Conservation (phyloP, 2,797 vertebrate species). For the Amphiprion clarkii region DNA sequence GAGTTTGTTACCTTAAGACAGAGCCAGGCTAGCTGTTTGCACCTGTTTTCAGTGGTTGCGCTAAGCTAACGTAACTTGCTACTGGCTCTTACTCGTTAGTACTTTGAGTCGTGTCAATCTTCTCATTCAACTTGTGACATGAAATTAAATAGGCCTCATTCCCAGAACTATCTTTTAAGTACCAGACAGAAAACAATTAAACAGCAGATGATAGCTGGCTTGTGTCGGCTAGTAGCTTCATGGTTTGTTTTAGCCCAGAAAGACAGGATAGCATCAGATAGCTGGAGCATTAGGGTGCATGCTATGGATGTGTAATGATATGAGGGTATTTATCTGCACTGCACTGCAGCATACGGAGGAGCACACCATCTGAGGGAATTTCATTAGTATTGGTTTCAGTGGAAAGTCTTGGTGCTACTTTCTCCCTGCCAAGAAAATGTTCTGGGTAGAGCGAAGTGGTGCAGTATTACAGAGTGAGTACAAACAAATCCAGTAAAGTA, state of each 20-base stretch:
- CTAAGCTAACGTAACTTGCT: slow-evolving; percentile 6
- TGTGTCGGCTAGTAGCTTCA: not conserved
- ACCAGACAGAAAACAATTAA: not conserved
- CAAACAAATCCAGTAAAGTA: slow-evolving; percentile 39
- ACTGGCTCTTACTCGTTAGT: not conserved
- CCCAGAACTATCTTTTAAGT: slow-evolving; percentile 1
- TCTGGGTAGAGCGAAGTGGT: slow-evolving; percentile 26
- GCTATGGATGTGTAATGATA: slow-evolving; percentile 1
- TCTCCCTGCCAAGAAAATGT: slow-evolving; percentile 40
- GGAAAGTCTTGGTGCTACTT: slow-evolving; percentile 23
- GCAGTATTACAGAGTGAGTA: slow-evolving; percentile 39
- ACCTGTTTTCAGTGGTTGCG: not conserved
- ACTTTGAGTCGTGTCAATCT: not conserved
- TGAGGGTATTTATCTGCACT: slow-evolving; percentile 33
- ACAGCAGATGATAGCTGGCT: not conserved
- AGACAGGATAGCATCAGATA: not conserved
- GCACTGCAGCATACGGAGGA: slow-evolving; percentile 55
- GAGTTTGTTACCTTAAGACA: not conserved
- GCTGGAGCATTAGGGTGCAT: slow-evolving; percentile 9
- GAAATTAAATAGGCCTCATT: not conserved
- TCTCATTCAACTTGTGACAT: not conserved
- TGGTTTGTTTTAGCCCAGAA: not conserved
- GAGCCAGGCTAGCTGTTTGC: not conserved
- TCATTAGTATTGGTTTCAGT: slow-evolving; percentile 58
- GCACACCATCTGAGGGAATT: slow-evolving; percentile 34